A percentile compares a stretch with the other conserved stretches of the same genome.
Conservation (phyloP, 1,140 invertebrate species). For the Pseudomyrmex concolor region DNA sequence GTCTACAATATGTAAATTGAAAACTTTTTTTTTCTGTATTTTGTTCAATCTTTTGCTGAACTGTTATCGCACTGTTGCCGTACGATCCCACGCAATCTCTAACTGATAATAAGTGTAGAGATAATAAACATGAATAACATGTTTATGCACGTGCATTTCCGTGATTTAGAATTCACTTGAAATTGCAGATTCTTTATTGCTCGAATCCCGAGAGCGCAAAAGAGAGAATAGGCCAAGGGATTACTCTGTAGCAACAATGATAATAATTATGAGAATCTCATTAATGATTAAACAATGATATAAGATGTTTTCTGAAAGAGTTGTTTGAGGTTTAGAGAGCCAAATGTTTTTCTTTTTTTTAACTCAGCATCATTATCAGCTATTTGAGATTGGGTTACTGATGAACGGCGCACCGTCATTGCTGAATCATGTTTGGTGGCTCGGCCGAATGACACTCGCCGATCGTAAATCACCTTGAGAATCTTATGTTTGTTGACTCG, state of each 20-base stretch:
- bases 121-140: conserved; percentile 65
- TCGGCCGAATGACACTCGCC: neutral
- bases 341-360: neutral
- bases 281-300: no score
- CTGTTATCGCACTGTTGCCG: no score
- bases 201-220: no score
- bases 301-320: no score
- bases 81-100: conserved; percentile 13
- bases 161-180: neutral
- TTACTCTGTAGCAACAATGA: no score
- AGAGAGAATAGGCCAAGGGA: no score
- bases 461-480: conserved; percentile 59
- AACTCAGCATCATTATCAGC: conserved; percentile 55
- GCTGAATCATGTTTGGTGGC: conserved; percentile 55
- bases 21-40: no score
- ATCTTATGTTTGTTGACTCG: conserved; percentile 8
- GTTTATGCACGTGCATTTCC: conserved; percentile 52
- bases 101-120: conserved; percentile 47
- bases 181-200: no score
- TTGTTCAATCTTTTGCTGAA: no score
- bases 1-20: neutral
- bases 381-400: conserved; percentile 45
- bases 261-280: no score
- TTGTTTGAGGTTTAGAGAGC: no score
- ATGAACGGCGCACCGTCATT: conserved; percentile 17